A percentile compares a stretch with the other conserved stretches of the same genome.
phyloP scores from a whole-genome alignment of 23 tunicate genomes.

The Botrylloides violaceus region DNA sequence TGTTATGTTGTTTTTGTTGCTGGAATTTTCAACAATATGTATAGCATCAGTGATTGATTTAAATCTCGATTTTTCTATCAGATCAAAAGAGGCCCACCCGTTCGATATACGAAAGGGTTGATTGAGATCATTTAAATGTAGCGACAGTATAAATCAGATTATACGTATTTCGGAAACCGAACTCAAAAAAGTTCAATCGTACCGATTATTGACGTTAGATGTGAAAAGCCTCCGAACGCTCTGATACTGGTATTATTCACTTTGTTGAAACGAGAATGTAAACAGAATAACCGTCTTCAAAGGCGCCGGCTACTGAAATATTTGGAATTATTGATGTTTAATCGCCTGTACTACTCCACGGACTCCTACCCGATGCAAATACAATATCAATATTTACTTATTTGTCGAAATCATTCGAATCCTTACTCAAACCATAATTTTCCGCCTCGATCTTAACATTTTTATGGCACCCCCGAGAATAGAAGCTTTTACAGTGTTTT shows the following conservation, averaged over 20 bases:
- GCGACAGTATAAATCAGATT: constrained; percentile 2
- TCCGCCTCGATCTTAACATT: no score
- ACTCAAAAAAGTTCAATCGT: background rate
- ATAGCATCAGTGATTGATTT: no score
- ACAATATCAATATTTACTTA: background rate
- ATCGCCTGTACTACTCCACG: constrained; percentile 1
- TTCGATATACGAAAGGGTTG: background rate
- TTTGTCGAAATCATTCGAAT: background rate
- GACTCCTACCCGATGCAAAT: background rate
- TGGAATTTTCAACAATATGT: no score
- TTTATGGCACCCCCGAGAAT: no score
- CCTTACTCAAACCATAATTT: background rate
- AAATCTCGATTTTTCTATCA: no score
- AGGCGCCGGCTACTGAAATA: constrained; percentile 1
- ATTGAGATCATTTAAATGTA: background rate
- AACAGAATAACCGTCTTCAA: background rate
- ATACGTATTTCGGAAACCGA: background rate
- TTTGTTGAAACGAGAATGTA: constrained; percentile 2
- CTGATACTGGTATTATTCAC: constrained; percentile 2
- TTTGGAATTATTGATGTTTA: constrained; percentile 1
- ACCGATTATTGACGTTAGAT: constrained; percentile 2
- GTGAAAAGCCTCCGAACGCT: constrained; percentile 2
- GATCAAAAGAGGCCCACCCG: no score
- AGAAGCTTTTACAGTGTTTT: no score
- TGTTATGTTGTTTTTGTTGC: no score